phyloP scores from a whole-genome alignment of 2,888 invertebrate genomes.

The Mechanitis messenoides region DNA sequence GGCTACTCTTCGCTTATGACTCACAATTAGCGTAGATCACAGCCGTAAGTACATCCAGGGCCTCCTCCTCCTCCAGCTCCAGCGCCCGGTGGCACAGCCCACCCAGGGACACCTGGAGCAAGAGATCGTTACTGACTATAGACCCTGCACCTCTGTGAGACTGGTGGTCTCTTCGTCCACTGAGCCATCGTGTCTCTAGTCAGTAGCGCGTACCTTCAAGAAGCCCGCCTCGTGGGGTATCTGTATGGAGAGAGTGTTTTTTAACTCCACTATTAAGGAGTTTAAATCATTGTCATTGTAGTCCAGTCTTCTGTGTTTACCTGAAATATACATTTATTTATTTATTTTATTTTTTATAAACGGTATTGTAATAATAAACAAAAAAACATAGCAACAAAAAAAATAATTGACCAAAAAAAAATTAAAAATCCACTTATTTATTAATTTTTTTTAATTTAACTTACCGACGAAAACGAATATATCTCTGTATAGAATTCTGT shows the following conservation, averaged over 20 bases:
- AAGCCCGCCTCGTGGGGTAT: conserved; percentile 33
- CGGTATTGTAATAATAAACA: too few species aligned
- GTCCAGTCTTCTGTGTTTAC: conserved; percentile 36
- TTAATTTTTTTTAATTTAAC: conserved; percentile 7
- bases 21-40: conserved; percentile 39
- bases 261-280: conserved; percentile 28
- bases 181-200: too few species aligned
- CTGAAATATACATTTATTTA: conserved; percentile 29
- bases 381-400: too few species aligned
- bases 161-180: too few species aligned
- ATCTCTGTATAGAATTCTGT: conserved; percentile 43
- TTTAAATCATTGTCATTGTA: conserved; percentile 18
- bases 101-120: conserved; percentile 37
- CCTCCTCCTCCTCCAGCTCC: conserved; percentile 35
- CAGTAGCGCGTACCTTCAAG: conserved; percentile 32
- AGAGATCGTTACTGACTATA: neutral
- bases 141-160: too few species aligned
- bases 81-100: conserved; percentile 34
- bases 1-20: conserved; percentile 18
- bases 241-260: conserved; percentile 33
- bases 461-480: conserved; percentile 47
- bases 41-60: conserved; percentile 35
- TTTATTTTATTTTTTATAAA: neutral
- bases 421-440: neutral
- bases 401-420: too few species aligned